Evolutionary conservation across 1,140 invertebrate species (phyloP).

Genomic region (Euura lappo): DNA sequence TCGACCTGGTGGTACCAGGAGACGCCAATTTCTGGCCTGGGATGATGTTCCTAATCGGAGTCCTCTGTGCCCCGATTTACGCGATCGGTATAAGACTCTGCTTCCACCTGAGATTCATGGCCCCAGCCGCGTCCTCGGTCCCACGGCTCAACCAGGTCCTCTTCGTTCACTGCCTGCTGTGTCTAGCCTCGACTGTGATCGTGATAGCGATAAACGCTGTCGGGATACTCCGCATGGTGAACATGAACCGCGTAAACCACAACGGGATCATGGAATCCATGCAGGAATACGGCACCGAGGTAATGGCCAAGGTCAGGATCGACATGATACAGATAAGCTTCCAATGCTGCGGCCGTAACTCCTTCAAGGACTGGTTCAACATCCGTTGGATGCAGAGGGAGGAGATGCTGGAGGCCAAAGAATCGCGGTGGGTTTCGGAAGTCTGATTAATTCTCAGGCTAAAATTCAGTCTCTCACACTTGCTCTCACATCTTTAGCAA

Average conservation of each 20-base stretch:
- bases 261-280: constrained; percentile 23
- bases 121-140: background rate
- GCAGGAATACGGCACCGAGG: constrained; percentile 23
- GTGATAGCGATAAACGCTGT: constrained; percentile 21
- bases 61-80: constrained; percentile 26
- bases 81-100: constrained; percentile 15
- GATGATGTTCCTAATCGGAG: constrained; percentile 9
- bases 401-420: constrained; percentile 11
- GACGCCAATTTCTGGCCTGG: constrained; percentile 27
- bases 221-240: constrained; percentile 14
- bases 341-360: constrained; percentile 28
- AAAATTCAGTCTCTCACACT: background rate
- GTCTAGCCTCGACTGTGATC: constrained; percentile 27
- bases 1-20: constrained; percentile 28
- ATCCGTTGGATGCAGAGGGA: constrained; percentile 22
- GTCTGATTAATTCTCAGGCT: too few species aligned
- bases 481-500: background rate
- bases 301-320: constrained; percentile 14
- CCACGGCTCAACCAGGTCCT: constrained; percentile 18
- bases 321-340: constrained; percentile 30
- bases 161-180: constrained; percentile 26
- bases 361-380: constrained; percentile 32
- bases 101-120: background rate
- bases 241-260: constrained; percentile 20
- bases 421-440: background rate